Base-by-base conservation (phyloP, 2,797 vertebrate genomes). In the Furcifer pardalis region DNA sequence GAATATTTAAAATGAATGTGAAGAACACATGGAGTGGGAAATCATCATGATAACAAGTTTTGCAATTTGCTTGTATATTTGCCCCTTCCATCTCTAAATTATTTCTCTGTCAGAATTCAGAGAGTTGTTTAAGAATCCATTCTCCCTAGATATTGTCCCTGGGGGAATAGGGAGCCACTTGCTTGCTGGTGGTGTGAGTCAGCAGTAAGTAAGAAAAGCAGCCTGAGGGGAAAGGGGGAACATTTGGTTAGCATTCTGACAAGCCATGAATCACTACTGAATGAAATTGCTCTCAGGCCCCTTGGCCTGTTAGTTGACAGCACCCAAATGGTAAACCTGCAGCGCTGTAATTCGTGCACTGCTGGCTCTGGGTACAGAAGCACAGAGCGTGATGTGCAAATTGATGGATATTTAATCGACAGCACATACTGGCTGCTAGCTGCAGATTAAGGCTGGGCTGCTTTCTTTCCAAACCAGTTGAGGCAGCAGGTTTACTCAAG, bases 201-300 rank as follows among this genome's bases (percentile, higher is more conserved):
- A 91, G 81, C 89, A 86, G 91, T 87, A 87, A 85, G 90, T 85
- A 88, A 85, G 90, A 88, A 91, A 86, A 81, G 89, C 87, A 90
- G 89, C 85, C 89, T 17, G 71, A 84, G 91, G 92, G 91, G 92
- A 92, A 94, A 94, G 93, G 92, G 90, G 87, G 92, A 94, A 91
- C 93, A 94, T 94, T 94, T 94, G 93, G 90, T 94, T 94, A 94
- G 91, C 2, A 69, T 87, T 90, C 89, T 93, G 94, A 95, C 93
- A 95, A 94, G 93, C 86, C 92, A 95, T 95, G 93, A 93, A 95
- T 94, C 93, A 94, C 93, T 92, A 91, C 84, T 91, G 82, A 93
- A 84, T 89, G 87, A 92, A 93, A 94, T 92, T 93, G 89, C 89
- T 91, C 90, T 84, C 89, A 86, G 93, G 92, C 90, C 87, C 87